A percentile compares a stretch with the other conserved stretches of the same genome.
phyloP scores from a whole-genome alignment of 2,797 vertebrate species.

The Mycteria americana region DNA sequence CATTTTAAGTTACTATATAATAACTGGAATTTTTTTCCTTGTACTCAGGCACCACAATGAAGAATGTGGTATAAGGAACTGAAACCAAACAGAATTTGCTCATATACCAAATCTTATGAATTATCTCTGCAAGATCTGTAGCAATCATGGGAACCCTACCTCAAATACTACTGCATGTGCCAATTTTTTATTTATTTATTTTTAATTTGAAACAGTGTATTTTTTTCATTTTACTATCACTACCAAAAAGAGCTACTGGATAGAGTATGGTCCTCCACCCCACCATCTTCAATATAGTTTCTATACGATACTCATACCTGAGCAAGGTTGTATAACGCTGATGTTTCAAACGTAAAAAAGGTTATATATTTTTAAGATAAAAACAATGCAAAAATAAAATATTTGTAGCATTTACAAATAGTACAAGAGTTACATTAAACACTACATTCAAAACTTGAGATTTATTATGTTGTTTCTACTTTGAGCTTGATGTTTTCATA shows the following conservation, averaged over 20 bases:
- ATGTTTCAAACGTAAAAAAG: constrained; percentile 73
- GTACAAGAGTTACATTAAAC: constrained; percentile 76
- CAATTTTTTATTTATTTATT: background rate
- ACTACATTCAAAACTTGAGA: constrained; percentile 65
- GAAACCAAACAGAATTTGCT: constrained; percentile 42
- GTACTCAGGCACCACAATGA: constrained; percentile 19
- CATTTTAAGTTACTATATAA: constrained; percentile 77
- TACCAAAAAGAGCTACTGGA: background rate
- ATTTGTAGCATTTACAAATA: constrained; percentile 82
- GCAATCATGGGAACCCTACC: background rate
- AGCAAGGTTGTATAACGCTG: constrained; percentile 67
- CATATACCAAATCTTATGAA: constrained; percentile 24
- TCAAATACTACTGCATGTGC: constrained; percentile 13
- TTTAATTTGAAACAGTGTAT: background rate
- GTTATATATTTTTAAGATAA: constrained; percentile 76
- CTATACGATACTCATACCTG: constrained; percentile 58
- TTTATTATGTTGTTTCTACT: constrained; percentile 56
- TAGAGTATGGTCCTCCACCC: background rate
- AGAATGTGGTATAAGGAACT: background rate
- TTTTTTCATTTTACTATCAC: background rate
- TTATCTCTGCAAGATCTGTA: background rate
- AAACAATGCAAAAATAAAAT: constrained; percentile 84
- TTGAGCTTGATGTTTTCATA: constrained; percentile 71
- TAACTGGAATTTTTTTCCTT: constrained; percentile 63
- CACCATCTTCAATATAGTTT: background rate